phyloP scores from a whole-genome alignment of 2,797 vertebrate genomes.

The Microctenopoma lineatum region DNA sequence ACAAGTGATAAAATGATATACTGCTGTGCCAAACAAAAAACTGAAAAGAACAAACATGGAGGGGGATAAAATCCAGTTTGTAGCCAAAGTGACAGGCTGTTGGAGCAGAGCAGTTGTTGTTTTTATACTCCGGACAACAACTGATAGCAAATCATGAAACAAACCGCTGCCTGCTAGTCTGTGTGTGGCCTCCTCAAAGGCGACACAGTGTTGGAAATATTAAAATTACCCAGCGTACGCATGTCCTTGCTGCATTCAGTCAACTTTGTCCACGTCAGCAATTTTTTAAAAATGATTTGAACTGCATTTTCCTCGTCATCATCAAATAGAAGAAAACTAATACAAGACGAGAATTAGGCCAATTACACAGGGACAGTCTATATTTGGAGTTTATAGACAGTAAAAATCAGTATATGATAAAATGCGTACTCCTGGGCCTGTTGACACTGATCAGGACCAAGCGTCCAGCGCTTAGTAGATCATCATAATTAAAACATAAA shows the following conservation, averaged over 20 bases:
- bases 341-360: background rate
- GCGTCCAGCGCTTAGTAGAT: constrained; percentile 72
- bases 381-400: constrained; percentile 7
- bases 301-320: background rate
- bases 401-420: constrained; percentile 37
- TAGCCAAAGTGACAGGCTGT: constrained; percentile 35
- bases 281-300: background rate
- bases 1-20: constrained; percentile 68
- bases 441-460: constrained; percentile 37
- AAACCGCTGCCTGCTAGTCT: constrained; percentile 19
- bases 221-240: constrained; percentile 1
- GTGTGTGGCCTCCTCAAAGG: constrained; percentile 16
- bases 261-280: background rate
- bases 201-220: constrained; percentile 4
- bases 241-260: constrained; percentile 5
- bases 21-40: constrained; percentile 52
- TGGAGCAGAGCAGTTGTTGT: constrained; percentile 30
- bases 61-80: constrained; percentile 47
- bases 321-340: constrained; percentile 13
- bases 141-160: constrained; percentile 32
- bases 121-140: constrained; percentile 26
- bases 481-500: constrained; percentile 83
- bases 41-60: constrained; percentile 42
- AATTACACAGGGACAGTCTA: constrained; percentile 10
- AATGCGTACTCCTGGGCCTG: constrained; percentile 14